Evolutionary conservation across 1,140 invertebrate species (phyloP).

Genomic region (Ladona fulva): DNA sequence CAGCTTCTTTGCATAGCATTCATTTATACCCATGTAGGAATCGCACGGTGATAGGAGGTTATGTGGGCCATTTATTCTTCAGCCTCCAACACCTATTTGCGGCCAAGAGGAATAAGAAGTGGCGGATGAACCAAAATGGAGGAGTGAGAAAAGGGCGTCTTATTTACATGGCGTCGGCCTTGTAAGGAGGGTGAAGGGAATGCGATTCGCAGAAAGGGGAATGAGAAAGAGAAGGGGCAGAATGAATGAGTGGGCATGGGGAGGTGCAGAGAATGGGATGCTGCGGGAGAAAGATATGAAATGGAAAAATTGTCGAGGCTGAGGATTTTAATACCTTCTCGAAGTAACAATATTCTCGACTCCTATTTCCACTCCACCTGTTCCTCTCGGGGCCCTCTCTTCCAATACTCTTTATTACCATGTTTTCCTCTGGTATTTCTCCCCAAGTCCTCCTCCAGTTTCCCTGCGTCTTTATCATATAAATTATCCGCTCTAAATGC

Average conservation of each 20-base stretch:
- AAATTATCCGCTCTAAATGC: no score
- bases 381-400: neutral
- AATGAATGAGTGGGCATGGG: neutral
- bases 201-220: neutral
- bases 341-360: neutral
- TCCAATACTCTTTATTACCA: neutral
- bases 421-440: neutral
- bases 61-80: no score
- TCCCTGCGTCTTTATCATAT: no score
- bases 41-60: no score
- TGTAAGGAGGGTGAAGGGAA: neutral
- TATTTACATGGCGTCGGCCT: no score
- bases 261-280: neutral
- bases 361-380: neutral
- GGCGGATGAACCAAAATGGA: no score
- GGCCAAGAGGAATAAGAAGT: no score
- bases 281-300: neutral
- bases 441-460: neutral
- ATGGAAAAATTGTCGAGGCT: neutral
- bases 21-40: no score
- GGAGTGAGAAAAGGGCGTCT: no score
- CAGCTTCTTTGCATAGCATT: no score
- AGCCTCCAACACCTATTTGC: no score
- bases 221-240: neutral
- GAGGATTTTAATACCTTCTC: neutral